These are phyloP conservation scores for Alloplasta piceator DNA, from an alignment of 2,888 invertebrate species.

Conservation along the genomic window DNA sequence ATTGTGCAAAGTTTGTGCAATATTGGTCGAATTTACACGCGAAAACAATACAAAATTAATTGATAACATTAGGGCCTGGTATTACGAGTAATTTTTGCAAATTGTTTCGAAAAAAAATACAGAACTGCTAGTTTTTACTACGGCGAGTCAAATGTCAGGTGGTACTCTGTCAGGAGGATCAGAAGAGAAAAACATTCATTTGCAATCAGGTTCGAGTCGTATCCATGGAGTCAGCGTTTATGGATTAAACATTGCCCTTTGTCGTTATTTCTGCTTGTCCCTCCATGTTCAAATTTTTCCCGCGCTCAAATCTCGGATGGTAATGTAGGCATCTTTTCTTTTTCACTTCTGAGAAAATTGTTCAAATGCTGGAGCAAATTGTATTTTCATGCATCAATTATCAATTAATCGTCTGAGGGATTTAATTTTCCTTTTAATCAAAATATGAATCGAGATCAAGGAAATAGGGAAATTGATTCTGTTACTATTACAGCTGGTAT, in stretches of 20 bases:
- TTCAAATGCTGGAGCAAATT: too few species aligned
- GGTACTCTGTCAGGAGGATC: slow-evolving; percentile 16
- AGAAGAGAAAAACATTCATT: slow-evolving; percentile 52
- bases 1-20: background rate
- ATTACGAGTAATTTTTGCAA: slow-evolving; percentile 29
- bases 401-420: too few species aligned
- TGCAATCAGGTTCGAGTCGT: slow-evolving; percentile 55
- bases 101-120: slow-evolving; percentile 44
- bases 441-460: too few species aligned
- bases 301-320: too few species aligned
- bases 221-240: slow-evolving; percentile 63
- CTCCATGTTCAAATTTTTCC: too few species aligned
- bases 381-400: too few species aligned
- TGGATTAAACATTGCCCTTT: slow-evolving; percentile 65
- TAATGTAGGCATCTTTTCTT: too few species aligned
- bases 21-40: background rate
- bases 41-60: slow-evolving; percentile 19
- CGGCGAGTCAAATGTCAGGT: slow-evolving; percentile 40
- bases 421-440: too few species aligned
- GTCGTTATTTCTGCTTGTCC: background rate
- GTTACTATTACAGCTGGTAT: too few species aligned
- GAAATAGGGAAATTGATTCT: too few species aligned
- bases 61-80: background rate
- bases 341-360: too few species aligned
- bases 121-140: slow-evolving; percentile 19